A percentile compares a stretch with the other conserved stretches of the same genome.
phyloP scores from a whole-genome alignment of 1,140 invertebrate species.

The Drosophila pandora region DNA sequence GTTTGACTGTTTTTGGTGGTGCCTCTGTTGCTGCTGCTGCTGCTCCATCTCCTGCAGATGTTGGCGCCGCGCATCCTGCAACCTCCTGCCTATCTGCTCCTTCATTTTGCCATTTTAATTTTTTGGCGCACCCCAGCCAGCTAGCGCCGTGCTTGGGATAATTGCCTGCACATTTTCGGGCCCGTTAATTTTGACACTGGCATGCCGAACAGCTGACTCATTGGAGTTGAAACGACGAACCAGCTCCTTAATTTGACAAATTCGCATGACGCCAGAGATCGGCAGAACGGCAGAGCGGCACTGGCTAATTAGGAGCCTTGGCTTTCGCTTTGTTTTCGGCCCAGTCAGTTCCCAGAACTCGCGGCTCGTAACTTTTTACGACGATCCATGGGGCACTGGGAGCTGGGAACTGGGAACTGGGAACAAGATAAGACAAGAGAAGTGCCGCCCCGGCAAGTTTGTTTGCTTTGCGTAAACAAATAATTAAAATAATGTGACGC shows the following conservation, averaged over 20 bases:
- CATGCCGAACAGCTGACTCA: slow-evolving; percentile 38
- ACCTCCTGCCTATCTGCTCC: slow-evolving; percentile 19
- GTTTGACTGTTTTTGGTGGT: slow-evolving; percentile 31
- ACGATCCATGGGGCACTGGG: slow-evolving; percentile 33
- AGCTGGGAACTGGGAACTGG: not conserved
- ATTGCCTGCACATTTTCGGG: slow-evolving; percentile 74
- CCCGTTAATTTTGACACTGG: slow-evolving; percentile 66
- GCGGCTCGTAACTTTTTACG: slow-evolving; percentile 61
- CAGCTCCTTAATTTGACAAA: slow-evolving; percentile 78
- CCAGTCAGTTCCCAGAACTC: slow-evolving; percentile 47
- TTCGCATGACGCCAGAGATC: slow-evolving; percentile 66
- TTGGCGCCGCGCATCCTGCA: slow-evolving; percentile 50
- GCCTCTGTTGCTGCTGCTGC: slow-evolving; percentile 4
- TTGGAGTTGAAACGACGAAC: slow-evolving; percentile 24
- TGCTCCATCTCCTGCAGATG: slow-evolving; percentile 18
- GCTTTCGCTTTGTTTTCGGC: slow-evolving; percentile 32
- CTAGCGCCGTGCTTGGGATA: slow-evolving; percentile 28
- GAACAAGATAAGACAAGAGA: slow-evolving; percentile 41
- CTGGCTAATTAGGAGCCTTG: slow-evolving; percentile 69
- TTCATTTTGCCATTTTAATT: slow-evolving; percentile 29
- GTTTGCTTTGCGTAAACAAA: slow-evolving; percentile 78
- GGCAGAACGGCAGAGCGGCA: not conserved
- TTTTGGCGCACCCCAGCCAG: slow-evolving; percentile 28
- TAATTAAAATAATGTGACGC: slow-evolving; percentile 78
- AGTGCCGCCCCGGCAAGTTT: slow-evolving; percentile 64